These are phyloP conservation scores for Rhopalosiphum maidis DNA, from an alignment of 1,140 invertebrate genomes.

Conservation along the genomic window DNA sequence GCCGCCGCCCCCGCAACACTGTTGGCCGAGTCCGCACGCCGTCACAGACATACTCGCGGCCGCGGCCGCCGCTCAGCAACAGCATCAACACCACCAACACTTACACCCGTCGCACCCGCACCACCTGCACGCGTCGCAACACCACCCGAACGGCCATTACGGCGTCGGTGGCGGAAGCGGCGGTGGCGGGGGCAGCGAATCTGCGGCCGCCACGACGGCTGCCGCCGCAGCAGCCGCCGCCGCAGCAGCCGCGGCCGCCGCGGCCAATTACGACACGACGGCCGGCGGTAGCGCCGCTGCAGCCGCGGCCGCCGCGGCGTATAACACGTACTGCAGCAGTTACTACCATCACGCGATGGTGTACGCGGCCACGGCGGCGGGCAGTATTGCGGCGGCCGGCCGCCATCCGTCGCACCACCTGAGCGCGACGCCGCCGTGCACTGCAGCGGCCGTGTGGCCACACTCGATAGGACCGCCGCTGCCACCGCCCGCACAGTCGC, in stretches of 20 bases:
- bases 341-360: constrained; percentile 51
- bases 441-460: background rate
- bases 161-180: background rate
- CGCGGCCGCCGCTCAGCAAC: constrained; percentile 10
- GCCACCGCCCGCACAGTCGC: background rate
- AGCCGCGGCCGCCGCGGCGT: background rate
- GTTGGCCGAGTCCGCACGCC: constrained; percentile 72
- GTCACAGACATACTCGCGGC: constrained; percentile 74
- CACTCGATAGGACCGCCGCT: background rate
- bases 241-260: background rate
- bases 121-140: constrained; percentile 14
- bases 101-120: background rate
- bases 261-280: background rate
- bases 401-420: constrained; percentile 32
- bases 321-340: constrained; percentile 48
- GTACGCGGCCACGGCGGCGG: constrained; percentile 35
- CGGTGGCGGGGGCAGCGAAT: background rate
- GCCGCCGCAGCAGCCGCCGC: background rate
- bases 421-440: background rate
- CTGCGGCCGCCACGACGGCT: background rate
- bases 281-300: background rate
- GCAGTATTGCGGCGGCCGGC: constrained; percentile 8
- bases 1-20: constrained; percentile 62
- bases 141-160: background rate
- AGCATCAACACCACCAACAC: constrained; percentile 20